Conservation (phyloP, 2,113 vertebrate species). For the Eurypyga helias region DNA sequence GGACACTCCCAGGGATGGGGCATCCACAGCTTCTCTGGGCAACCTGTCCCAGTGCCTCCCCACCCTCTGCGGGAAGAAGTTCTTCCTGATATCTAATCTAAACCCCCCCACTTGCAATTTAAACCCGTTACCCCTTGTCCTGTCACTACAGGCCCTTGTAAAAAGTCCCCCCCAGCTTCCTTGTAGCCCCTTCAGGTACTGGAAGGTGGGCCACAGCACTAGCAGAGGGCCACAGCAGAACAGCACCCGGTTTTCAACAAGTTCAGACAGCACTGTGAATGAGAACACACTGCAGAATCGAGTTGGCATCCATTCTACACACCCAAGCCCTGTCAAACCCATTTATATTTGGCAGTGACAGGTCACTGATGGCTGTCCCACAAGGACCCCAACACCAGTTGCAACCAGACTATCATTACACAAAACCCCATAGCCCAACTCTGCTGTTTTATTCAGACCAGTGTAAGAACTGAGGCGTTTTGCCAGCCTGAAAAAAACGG, state of each 20-base stretch:
- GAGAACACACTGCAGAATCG: rapidly evolving
- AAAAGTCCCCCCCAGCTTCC: too few species aligned
- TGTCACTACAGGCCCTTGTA: too few species aligned
- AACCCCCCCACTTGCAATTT: too few species aligned
- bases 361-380: not conserved
- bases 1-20: too few species aligned
- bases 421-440: not conserved
- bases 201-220: too few species aligned
- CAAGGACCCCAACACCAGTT: not conserved
- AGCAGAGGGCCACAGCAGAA: too few species aligned
- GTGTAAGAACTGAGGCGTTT: rapidly evolving
- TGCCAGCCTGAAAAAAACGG: not conserved
- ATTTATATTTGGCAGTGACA: rapidly evolving
- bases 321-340: not conserved
- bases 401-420: rapidly evolving
- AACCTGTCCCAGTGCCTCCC: too few species aligned
- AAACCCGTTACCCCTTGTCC: too few species aligned
- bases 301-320: not conserved
- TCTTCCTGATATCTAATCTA: too few species aligned
- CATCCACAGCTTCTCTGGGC: too few species aligned
- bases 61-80: too few species aligned
- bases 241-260: not conserved
- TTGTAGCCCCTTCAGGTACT: too few species aligned
- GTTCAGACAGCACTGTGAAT: rapidly evolving
- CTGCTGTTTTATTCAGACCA: not conserved